Evolutionary conservation across 2,888 invertebrate species (phyloP).

Genomic region (Helleia helle): DNA sequence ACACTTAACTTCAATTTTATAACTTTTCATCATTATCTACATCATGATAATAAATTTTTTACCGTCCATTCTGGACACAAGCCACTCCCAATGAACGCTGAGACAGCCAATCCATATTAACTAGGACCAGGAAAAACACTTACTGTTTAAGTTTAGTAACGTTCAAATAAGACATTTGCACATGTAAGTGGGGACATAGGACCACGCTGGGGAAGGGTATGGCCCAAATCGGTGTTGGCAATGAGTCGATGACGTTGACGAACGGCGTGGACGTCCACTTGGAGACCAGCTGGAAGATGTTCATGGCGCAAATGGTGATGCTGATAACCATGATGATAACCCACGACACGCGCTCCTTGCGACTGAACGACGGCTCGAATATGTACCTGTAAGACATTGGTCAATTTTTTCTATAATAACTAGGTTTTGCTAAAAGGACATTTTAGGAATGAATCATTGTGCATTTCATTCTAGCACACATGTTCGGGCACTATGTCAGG

Average conservation of each 20-base stretch:
- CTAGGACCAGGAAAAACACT: too few relatives aligned
- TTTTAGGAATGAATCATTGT: too few relatives aligned
- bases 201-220: slow-evolving; percentile 64
- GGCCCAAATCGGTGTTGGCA: slow-evolving; percentile 61
- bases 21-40: too few relatives aligned
- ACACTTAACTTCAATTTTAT: too few relatives aligned
- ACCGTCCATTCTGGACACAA: too few relatives aligned
- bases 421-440: too few relatives aligned
- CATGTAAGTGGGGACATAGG: slow-evolving; percentile 56
- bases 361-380: slow-evolving; percentile 54
- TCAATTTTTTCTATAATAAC: too few relatives aligned
- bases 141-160: slow-evolving; percentile 44
- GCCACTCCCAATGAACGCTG: too few relatives aligned
- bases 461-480: too few relatives aligned
- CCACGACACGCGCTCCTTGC: slow-evolving; percentile 51
- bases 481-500: too few relatives aligned
- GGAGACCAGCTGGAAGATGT: slow-evolving; percentile 50
- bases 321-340: slow-evolving; percentile 50
- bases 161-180: slow-evolving; percentile 46
- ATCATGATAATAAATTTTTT: too few relatives aligned
- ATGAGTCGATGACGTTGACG: slow-evolving; percentile 61
- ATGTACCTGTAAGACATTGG: slow-evolving; percentile 54
- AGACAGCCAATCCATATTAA: too few relatives aligned
- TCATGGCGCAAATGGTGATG: slow-evolving; percentile 47
- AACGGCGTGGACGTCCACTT: slow-evolving; percentile 61